phyloP scores from a whole-genome alignment of 2,888 invertebrate species.

The Coelogynopora nodosa region DNA sequence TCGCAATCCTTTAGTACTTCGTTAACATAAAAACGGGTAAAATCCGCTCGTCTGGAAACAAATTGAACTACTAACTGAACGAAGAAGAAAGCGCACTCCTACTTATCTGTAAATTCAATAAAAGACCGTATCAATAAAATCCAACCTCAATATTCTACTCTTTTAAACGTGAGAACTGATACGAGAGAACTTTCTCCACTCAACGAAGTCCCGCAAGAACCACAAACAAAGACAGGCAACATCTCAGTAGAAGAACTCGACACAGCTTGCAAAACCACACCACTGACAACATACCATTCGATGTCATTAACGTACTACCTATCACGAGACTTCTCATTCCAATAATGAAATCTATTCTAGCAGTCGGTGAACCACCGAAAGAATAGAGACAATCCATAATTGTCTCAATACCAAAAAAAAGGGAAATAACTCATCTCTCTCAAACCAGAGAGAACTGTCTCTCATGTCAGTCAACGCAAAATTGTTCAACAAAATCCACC shows the following conservation, averaged over 20 bases:
- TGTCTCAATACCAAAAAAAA: not conserved
- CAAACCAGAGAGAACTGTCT: constrained; percentile 12
- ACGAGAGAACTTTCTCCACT: constrained; percentile 2
- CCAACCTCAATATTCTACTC: not conserved
- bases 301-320: not conserved
- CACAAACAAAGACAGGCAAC: not conserved
- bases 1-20: no score
- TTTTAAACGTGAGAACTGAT: not conserved
- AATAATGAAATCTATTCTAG: not conserved
- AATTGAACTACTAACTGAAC: no score
- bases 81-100: no score
- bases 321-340: not conserved
- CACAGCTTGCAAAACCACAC: not conserved
- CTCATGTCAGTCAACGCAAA: constrained; percentile 17
- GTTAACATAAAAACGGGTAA: no score
- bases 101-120: not conserved
- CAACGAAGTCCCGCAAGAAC: not conserved
- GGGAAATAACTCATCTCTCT: not conserved
- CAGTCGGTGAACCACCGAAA: not conserved
- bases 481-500: not conserved
- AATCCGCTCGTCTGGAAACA: no score
- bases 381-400: not conserved
- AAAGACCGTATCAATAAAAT: constrained; percentile 6
- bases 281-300: not conserved
- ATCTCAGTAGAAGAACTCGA: not conserved